These are phyloP conservation scores for Nannospalax galili DNA, from an alignment of 2,113 vertebrate genomes.

Conservation along the genomic window DNA sequence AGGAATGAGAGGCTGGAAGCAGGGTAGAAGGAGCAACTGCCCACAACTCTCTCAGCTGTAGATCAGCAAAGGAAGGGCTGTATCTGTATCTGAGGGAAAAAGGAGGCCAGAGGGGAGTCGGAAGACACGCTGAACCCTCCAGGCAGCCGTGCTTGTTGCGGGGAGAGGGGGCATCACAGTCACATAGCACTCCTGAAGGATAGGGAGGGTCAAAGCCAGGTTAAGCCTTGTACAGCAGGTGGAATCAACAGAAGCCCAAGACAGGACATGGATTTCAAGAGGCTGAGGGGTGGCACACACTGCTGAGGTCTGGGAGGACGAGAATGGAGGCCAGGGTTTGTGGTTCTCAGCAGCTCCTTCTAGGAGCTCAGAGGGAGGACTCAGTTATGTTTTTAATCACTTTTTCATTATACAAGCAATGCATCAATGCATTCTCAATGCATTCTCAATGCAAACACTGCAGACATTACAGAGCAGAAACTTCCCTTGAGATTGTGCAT, in stretches of 20 bases:
- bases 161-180: background rate
- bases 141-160: background rate
- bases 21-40: conserved; percentile 38
- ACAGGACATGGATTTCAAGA: background rate
- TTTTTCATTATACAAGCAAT: background rate
- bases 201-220: background rate
- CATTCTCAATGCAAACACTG: background rate
- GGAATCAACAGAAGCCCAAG: background rate
- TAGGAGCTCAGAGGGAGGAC: background rate
- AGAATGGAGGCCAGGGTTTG: rapidly evolving
- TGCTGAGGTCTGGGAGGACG: background rate
- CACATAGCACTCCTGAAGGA: background rate
- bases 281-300: too few relatives aligned
- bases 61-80: background rate
- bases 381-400: background rate
- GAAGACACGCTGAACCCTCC: rapidly evolving
- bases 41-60: background rate
- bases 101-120: background rate
- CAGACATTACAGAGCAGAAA: background rate
- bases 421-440: background rate
- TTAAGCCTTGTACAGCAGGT: background rate
- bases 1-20: conserved; percentile 58
- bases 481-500: background rate
- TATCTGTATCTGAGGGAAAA: background rate
- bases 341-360: background rate